These are phyloP conservation scores for honey bee (Apis mellifera) DNA, from an alignment of 1,140 invertebrate genomes.

Conservation along the genomic window DNA sequence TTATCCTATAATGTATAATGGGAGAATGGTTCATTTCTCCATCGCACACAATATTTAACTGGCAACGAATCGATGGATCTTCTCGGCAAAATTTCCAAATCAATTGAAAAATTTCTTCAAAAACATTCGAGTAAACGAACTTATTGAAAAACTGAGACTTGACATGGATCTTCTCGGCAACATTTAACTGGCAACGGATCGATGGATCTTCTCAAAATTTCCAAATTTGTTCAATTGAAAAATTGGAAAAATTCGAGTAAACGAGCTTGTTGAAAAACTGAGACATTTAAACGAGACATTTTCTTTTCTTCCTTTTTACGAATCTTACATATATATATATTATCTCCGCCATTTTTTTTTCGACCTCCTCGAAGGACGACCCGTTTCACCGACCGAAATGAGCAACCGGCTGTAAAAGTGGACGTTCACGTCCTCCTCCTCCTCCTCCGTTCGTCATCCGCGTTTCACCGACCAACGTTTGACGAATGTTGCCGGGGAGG, in stretches of 20 bases:
- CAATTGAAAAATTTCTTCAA: too few relatives aligned
- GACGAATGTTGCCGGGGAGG: background rate
- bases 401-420: slow-evolving; percentile 40
- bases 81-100: background rate
- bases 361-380: slow-evolving; percentile 62
- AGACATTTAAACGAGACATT: too few relatives aligned
- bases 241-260: too few relatives aligned
- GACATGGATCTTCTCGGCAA: slow-evolving; percentile 26
- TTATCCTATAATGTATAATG: background rate
- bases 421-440: slow-evolving; percentile 29
- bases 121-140: too few relatives aligned
- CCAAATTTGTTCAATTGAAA: too few relatives aligned
- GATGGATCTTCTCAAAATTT: background rate
- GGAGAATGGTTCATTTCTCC: background rate
- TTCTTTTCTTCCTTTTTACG: too few relatives aligned
- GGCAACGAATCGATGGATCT: slow-evolving; percentile 21
- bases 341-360: background rate
- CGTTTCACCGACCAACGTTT: background rate
- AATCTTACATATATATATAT: too few relatives aligned
- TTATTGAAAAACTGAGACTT: too few relatives aligned
- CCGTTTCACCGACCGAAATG: slow-evolving; percentile 64
- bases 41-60: slow-evolving; percentile 19
- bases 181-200: slow-evolving; percentile 3
- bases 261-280: too few relatives aligned
- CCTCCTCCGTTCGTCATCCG: background rate